Evolutionary conservation across 2,797 vertebrate species (phyloP).

Genomic region (Poecilia velifera): DNA sequence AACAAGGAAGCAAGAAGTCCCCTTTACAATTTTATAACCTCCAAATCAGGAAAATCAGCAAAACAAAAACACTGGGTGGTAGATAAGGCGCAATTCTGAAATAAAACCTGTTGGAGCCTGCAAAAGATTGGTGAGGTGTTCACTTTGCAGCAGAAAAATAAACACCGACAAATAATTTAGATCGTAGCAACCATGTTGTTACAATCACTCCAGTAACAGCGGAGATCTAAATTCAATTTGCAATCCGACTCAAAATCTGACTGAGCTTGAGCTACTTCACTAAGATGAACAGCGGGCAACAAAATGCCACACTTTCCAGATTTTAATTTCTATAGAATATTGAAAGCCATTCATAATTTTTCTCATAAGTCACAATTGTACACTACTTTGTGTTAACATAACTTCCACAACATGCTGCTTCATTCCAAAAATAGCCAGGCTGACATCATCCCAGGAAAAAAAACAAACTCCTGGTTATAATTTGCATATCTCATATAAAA

Average conservation of each 20-base stretch:
- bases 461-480: neutral
- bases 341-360: neutral
- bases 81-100: neutral
- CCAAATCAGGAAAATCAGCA: neutral
- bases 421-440: neutral
- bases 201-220: neutral
- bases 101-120: neutral
- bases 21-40: neutral
- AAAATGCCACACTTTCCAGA: neutral
- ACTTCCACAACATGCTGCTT: neutral
- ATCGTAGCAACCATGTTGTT: neutral
- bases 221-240: neutral
- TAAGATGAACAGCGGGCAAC: neutral
- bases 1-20: neutral
- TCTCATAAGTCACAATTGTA: neutral
- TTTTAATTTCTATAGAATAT: neutral
- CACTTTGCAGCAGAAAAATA: neutral
- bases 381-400: neutral
- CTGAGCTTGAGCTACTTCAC: neutral
- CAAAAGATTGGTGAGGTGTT: neutral
- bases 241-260: neutral
- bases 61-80: neutral
- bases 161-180: neutral
- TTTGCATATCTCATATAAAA: neutral
- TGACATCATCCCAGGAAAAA: neutral